Conservation (phyloP, 2,797 vertebrate genomes). For the Sebastes matsubarae region DNA sequence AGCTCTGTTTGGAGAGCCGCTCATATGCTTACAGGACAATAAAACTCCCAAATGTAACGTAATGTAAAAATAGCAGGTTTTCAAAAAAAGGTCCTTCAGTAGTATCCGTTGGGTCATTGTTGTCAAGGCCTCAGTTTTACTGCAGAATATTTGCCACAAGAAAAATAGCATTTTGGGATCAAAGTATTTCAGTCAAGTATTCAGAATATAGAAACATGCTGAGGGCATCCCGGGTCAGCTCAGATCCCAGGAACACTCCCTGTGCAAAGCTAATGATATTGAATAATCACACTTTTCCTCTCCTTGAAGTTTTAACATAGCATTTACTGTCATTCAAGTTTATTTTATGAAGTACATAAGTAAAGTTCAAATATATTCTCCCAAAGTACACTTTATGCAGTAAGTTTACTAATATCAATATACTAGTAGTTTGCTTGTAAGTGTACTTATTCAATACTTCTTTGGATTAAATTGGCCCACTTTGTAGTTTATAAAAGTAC, state of each 20-base stretch:
- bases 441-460: no score
- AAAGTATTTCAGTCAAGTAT: neutral
- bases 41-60: conserved; percentile 54
- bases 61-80: conserved; percentile 59
- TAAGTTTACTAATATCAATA: no score
- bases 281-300: neutral
- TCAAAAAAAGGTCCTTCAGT: conserved; percentile 29
- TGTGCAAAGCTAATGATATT: neutral
- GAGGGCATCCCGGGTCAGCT: neutral
- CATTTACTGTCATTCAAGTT: no score
- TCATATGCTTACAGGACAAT: conserved; percentile 59
- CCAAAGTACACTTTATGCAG: no score
- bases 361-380: no score
- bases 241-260: neutral
- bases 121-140: neutral
- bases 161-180: neutral
- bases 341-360: no score
- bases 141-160: neutral
- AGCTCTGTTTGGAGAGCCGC: conserved; percentile 77
- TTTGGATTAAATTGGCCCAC: no score
- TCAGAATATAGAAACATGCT: neutral
- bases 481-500: no score
- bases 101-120: neutral
- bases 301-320: no score
- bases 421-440: no score